Evolutionary conservation across 2,888 invertebrate species (phyloP), one percentile per base, ranked within the genome.

Genomic region (Terebella lapidaria): DNA sequence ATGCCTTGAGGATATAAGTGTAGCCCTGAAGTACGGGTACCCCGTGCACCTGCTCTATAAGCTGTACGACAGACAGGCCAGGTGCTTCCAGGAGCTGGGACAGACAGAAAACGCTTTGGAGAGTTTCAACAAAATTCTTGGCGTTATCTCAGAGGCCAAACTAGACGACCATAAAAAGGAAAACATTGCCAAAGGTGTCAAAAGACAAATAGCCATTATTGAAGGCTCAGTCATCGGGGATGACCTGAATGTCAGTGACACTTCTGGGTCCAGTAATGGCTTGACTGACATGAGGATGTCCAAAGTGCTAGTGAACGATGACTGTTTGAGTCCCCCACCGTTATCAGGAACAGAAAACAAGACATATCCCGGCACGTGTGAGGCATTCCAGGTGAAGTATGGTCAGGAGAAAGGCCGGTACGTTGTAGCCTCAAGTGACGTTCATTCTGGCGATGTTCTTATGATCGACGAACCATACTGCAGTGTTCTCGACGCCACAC

Each of bases 31-130:
- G 30, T 81, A 84, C 66, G 84, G 85, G 5, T 89, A 88, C 74
- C 88, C 89, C 0, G 72, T 78, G 46, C 84, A 85, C 59, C 81
- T 86, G 56, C 81, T 80, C 35, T 85, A 86, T 70, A 91, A 90
- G 80, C 80, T 91, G 57, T 81, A 85, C 57, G 77, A 88, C 22
- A 84, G 90, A 27, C 83, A 84, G 68, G 86, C 85, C 0, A 85
- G 87, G 68, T 89, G 89, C 76, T 84, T 84, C 35, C 20, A 24
- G n/a, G 30, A 57, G 26, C 61, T 61, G 20, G 55, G 49, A 10
- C 25, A 54, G 18, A 24, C 47, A 15, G 27, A 25, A 20, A 42
- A 61, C 22, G 63, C 63, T 0, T 20, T 29, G 18, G 42, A 57
- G 18, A n/a, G 24, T n/a, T 63, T 59, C 24, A 22, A 53, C n/a